Evolutionary conservation across 1,140 invertebrate genomes (phyloP).

Genomic region (Drosophila suzukii): DNA sequence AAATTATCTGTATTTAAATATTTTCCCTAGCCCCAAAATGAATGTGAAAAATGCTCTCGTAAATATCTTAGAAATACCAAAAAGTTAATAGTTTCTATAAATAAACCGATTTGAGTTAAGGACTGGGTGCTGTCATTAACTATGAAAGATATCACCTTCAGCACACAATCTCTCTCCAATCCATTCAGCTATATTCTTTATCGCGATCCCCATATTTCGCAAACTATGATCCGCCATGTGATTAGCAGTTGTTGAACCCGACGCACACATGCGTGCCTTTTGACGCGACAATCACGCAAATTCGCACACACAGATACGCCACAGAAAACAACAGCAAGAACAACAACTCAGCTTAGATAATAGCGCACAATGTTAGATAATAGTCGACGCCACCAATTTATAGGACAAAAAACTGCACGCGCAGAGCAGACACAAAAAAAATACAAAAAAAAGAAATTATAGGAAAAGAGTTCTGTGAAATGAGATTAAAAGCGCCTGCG

Average conservation of each 20-base stretch:
- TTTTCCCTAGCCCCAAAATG: not conserved
- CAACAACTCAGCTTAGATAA: slow-evolving; percentile 60
- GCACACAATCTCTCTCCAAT: slow-evolving; percentile 13
- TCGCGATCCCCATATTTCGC: slow-evolving; percentile 26
- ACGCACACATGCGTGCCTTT: slow-evolving; percentile 31
- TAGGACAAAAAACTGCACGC: slow-evolving; percentile 53
- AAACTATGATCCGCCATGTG: slow-evolving; percentile 57
- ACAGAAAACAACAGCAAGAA: slow-evolving; percentile 14
- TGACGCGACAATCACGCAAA: slow-evolving; percentile 39
- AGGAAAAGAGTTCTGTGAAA: slow-evolving; percentile 44
- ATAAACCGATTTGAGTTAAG: slow-evolving; percentile 29
- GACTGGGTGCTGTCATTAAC: slow-evolving; percentile 36
- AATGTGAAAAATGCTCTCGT: slow-evolving; percentile 13
- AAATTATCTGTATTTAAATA: not conserved
- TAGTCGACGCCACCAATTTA: slow-evolving; percentile 54
- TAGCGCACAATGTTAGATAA: slow-evolving; percentile 63
- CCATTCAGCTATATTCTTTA: slow-evolving; percentile 31
- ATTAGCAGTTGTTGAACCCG: slow-evolving; percentile 80
- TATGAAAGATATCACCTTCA: slow-evolving; percentile 37
- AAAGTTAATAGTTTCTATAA: slow-evolving; percentile 36
- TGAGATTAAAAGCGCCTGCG: slow-evolving; percentile 52
- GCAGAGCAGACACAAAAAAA: slow-evolving; percentile 5
- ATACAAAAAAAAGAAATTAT: not conserved
- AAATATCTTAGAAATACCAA: slow-evolving; percentile 16
- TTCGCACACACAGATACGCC: slow-evolving; percentile 19